Evolutionary conservation across 1,140 invertebrate genomes (phyloP), one percentile per base, ranked within the genome.

Genomic region (Monomorium pharaonis): DNA sequence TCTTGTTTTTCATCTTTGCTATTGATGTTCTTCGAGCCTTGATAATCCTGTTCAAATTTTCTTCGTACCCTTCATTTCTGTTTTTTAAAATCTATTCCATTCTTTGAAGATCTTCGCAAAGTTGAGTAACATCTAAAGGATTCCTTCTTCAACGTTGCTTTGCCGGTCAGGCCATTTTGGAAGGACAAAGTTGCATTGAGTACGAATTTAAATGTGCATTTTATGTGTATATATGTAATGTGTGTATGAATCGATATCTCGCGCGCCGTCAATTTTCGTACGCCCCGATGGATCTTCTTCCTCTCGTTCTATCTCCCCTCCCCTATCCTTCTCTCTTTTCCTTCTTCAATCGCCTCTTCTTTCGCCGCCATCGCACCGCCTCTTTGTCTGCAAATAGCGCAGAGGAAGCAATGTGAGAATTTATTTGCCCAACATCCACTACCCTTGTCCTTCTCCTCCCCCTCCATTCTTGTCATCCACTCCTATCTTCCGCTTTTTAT

Each of bases 321-420:
- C 77, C 37, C 14, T 58, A 27, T 56, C 33, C 30, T n/a, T 44
- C 42, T 49, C 47, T 76, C 30, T 77, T 62, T 56, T 49, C 85
- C 65, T 69, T 88, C 63, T 67, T 84, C 86, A 67, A 69, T 85
- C 62, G 65, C 86, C 88, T 90, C 92, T 92, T 81, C 85, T 85
- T 72, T 76, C 72, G 81, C 89, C 84, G 85, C 87, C 90, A 85
- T 89, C 91, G 75, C 88, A 90, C 87, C 87, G 86, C 86, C 88
- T 91, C 88, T 92, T 93, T 90, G 88, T 93, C 92, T 94, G 92
- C 21, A 90, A 93, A 89, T 56, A 91, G 86, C 70, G 74, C 72
- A 81, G 65, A 88, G 72, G 70, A 65, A 90, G 58, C 85, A 75
- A 90, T 75, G 81, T 90, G 85, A 89, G 76, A 84, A 89, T 88